Conservation (phyloP, 2,797 vertebrate species). For the Threskiornis aethiopicus region DNA sequence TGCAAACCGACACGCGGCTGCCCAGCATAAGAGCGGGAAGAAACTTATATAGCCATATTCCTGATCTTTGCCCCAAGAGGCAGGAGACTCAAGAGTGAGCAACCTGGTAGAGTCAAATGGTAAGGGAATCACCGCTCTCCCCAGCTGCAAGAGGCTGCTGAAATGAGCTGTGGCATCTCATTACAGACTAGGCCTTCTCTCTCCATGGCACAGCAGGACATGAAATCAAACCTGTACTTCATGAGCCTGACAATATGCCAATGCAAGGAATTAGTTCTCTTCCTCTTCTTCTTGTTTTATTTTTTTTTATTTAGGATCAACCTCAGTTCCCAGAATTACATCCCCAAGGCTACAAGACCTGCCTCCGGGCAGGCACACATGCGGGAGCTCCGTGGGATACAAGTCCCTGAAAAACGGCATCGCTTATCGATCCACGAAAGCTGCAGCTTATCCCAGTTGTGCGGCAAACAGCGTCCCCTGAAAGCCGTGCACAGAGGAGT, state of each 20-base stretch:
- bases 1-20: background rate
- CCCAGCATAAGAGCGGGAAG: background rate
- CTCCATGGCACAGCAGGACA: background rate
- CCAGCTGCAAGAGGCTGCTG: background rate
- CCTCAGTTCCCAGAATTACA: background rate
- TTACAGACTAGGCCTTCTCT: background rate
- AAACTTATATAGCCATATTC: background rate
- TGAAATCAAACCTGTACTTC: background rate
- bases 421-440: background rate
- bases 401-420: background rate
- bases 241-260: background rate
- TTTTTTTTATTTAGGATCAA: background rate
- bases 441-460: background rate
- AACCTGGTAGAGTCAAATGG: background rate
- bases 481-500: background rate
- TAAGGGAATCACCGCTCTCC: background rate
- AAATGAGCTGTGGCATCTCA: background rate
- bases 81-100: background rate
- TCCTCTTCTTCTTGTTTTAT: background rate
- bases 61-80: background rate
- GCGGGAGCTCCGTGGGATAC: background rate
- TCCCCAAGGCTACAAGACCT: background rate
- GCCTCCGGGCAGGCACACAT: background rate
- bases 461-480: background rate
- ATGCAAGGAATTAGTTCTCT: background rate